phyloP scores from a whole-genome alignment of 2,888 invertebrate species.

The Smittia aterrima region DNA sequence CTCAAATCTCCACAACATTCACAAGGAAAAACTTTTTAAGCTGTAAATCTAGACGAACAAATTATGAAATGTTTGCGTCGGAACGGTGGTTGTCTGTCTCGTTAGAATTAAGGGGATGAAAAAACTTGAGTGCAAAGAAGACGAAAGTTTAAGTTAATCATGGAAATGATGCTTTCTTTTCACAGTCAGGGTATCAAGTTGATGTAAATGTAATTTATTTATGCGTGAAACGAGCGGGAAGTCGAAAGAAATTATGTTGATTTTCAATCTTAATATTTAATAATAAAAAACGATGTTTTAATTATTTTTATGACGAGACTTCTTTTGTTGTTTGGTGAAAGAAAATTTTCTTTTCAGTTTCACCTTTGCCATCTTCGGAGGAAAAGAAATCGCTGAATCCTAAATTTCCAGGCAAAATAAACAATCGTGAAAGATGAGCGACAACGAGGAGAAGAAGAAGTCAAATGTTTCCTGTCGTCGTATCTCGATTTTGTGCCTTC shows the following conservation, averaged over 20 bases:
- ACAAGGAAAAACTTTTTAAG: too few species aligned
- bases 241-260: background rate
- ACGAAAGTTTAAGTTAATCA: too few species aligned
- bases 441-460: too few species aligned
- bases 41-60: too few species aligned
- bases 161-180: background rate
- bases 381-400: background rate
- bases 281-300: background rate
- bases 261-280: background rate
- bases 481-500: too few species aligned
- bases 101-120: background rate
- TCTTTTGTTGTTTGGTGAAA: background rate
- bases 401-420: too few species aligned
- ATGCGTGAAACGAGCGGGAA: background rate
- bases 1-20: too few species aligned
- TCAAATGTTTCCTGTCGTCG: too few species aligned
- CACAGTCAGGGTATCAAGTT: conserved; percentile 5
- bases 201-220: conserved; percentile 11
- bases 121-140: background rate
- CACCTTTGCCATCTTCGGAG: too few species aligned
- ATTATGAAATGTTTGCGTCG: too few species aligned
- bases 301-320: conserved; percentile 5
- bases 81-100: too few species aligned
- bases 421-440: background rate
- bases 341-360: background rate